Conservation (phyloP, 2,113 vertebrate species). For the Emydocephalus ijimae region DNA sequence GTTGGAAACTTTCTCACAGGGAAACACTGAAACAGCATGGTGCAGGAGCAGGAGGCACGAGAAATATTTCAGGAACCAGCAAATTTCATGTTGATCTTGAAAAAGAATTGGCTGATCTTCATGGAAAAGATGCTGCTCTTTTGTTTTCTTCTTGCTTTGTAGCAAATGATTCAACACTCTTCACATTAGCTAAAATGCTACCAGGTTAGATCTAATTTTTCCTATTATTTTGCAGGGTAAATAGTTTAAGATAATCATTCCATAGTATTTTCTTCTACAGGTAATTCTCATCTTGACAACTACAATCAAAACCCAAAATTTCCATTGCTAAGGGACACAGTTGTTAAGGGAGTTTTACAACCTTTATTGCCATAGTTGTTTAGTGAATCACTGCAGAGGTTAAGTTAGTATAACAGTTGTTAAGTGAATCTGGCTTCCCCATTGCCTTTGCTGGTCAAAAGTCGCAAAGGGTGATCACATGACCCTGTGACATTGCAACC, state of each 20-base stretch:
- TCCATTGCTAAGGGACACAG: not conserved
- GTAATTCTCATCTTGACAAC: not conserved
- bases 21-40: slow-evolving; percentile 90
- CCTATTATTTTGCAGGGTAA: not conserved
- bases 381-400: not conserved
- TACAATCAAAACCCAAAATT: not conserved
- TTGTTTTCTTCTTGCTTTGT: slow-evolving; percentile 96
- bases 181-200: slow-evolving; percentile 92
- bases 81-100: slow-evolving; percentile 96
- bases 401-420: not conserved
- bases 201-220: slow-evolving; percentile 74
- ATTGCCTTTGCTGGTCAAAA: not conserved
- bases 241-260: not conserved
- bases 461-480: not conserved
- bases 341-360: not conserved
- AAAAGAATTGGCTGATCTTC: slow-evolving; percentile 89
- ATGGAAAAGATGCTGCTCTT: slow-evolving; percentile 90
- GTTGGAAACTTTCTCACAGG: slow-evolving; percentile 60
- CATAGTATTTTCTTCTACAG: not conserved
- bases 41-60: slow-evolving; percentile 92
- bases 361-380: not conserved
- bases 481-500: not conserved
- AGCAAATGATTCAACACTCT: slow-evolving; percentile 97
- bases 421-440: not conserved
- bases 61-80: slow-evolving; percentile 96